Percentiles rank a stretch among this genome's conserved stretches.
Evolutionary conservation across 1,140 invertebrate species (phyloP).

Genomic region (Camponotus vicinus): DNA sequence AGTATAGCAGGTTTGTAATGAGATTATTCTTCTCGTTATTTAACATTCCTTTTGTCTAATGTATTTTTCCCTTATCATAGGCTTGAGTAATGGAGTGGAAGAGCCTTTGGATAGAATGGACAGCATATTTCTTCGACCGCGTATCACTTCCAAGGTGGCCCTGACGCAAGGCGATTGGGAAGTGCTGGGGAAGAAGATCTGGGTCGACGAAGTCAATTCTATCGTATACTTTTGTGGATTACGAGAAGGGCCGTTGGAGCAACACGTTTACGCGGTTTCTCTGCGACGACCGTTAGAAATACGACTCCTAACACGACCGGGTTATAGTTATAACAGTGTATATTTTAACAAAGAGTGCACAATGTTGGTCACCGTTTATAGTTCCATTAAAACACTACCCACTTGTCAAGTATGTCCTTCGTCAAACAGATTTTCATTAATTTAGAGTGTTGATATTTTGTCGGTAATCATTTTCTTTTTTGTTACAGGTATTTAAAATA

Average conservation of each 20-base stretch:
- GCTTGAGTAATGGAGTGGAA: constrained; percentile 85
- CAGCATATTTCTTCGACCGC: constrained; percentile 87
- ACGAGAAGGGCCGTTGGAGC: constrained; percentile 93
- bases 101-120: constrained; percentile 86
- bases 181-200: constrained; percentile 91
- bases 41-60: constrained; percentile 8
- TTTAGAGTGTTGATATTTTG: background rate
- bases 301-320: constrained; percentile 90
- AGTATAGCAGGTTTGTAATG: constrained; percentile 81
- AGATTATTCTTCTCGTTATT: constrained; percentile 19
- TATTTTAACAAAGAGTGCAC: constrained; percentile 95
- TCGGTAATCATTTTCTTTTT: constrained; percentile 7
- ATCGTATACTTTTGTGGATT: constrained; percentile 94
- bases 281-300: constrained; percentile 89
- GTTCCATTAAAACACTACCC: constrained; percentile 93
- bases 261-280: constrained; percentile 94
- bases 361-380: constrained; percentile 95
- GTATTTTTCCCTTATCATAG: constrained; percentile 69
- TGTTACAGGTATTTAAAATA: constrained; percentile 90
- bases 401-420: constrained; percentile 88
- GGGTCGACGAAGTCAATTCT: constrained; percentile 91
- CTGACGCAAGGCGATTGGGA: constrained; percentile 95
- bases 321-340: constrained; percentile 91
- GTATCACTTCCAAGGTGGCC: constrained; percentile 89
- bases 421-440: background rate